Evolutionary conservation across 2,113 vertebrate species (phyloP).

Genomic region (Ranitomeya variabilis): DNA sequence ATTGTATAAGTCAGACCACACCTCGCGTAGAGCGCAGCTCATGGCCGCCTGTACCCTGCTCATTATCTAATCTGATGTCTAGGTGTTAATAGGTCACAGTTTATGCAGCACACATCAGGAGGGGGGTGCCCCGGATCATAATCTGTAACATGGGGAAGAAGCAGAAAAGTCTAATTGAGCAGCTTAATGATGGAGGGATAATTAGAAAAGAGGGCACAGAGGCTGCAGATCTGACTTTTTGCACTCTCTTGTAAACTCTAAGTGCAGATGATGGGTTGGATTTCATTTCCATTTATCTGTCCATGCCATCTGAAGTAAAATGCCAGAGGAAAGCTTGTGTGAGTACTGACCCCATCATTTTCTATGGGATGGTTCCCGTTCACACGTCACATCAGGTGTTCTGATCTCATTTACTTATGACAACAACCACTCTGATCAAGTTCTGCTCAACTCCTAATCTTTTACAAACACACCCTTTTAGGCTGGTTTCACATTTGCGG

Average conservation of each 20-base stretch:
- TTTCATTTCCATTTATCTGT: too few relatives aligned
- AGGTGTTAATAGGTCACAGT: conserved; percentile 49
- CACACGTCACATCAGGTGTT: too few relatives aligned
- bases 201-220: background rate
- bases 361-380: too few relatives aligned
- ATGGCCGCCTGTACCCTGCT: background rate
- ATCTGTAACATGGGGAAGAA: background rate
- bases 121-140: background rate
- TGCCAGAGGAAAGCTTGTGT: too few relatives aligned
- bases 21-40: background rate
- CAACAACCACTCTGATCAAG: background rate
- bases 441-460: background rate
- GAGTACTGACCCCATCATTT: too few relatives aligned
- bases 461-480: background rate
- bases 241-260: background rate
- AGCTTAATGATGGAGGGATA: background rate
- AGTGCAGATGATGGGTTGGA: background rate
- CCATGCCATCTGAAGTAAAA: too few relatives aligned
- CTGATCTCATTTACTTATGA: background rate
- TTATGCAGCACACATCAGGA: conserved; percentile 16
- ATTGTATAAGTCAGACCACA: conserved; percentile 49
- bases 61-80: conserved; percentile 50
- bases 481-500: too few relatives aligned
- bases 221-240: background rate
- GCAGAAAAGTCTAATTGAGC: conserved; percentile 12